Base-by-base conservation (phyloP, 2,888 invertebrate genomes). In the Ligdia adustata region DNA sequence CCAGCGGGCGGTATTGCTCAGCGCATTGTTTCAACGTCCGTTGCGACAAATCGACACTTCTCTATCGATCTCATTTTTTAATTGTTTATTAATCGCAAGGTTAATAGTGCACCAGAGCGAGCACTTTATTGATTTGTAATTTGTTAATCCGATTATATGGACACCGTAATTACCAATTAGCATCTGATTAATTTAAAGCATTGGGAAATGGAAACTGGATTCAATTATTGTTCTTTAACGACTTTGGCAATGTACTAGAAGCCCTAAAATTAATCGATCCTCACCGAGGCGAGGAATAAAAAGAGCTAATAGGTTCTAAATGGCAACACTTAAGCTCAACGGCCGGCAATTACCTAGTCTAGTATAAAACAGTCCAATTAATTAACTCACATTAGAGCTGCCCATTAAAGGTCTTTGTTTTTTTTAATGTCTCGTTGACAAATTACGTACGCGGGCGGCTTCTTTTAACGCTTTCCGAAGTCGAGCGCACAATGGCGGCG, bases 391-490 rank as follows among this genome's bases (percentile, higher is more conserved):
- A 73, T 70, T 71, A 72, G 68, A 72, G 69, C 55, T 61, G 66
- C 69, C 79, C 79, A 77, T 83, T 85, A 79, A 79, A 72, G 75
- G 70, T 62, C 64, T 82, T 84, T 81, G 78, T 80, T 76, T 76
- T 73, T 68, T 76, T 47, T 41, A 4, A 58, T 64, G 60, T 60
- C 62, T 64, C 64, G 72, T 80, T 87, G 87, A 86, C 85, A 84
- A 84, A 87, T 86, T 79, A 76, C 76, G 68, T 57, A 60, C 60
- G 61, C 63, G 37, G 60, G 73, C 86, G 83, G 84, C 69, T 64
- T 63, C 80, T 82, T 85, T 84, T 62, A 73, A 70, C 67, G 33
- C 27, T 41, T 58, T 50, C 52, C 60, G 55, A 56, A 48, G 60
- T 48, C 46, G 64, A 61, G 66, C 63, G 67, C 69, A 79, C 79